Evolutionary conservation across 2,888 invertebrate species (phyloP).

Genomic region (Cyaniris semiargus): DNA sequence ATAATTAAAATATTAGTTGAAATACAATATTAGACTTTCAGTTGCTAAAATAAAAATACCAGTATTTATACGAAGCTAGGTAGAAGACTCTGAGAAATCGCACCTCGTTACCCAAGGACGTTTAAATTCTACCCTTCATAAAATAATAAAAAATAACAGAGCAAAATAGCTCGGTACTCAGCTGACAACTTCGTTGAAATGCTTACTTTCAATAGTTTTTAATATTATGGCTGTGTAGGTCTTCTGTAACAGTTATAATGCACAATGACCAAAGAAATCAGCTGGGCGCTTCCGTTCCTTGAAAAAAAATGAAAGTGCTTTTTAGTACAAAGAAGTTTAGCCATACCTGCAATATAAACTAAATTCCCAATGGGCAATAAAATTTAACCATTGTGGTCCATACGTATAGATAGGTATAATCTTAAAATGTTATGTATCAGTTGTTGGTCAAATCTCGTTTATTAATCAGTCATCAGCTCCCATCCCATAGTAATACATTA

Average conservation of each 20-base stretch:
- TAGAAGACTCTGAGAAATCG: neutral
- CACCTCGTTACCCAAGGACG: no score
- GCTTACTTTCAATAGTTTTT: constrained; percentile 7
- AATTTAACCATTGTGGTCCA: neutral
- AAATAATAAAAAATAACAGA: constrained; percentile 14
- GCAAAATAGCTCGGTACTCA: neutral
- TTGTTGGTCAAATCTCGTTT: neutral
- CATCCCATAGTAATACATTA: neutral
- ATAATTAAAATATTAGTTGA: neutral
- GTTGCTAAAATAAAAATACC: neutral
- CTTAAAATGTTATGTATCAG: neutral
- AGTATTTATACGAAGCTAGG: neutral
- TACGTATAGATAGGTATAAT: neutral
- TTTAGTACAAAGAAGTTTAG: constrained; percentile 22
- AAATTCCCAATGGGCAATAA: constrained; percentile 20
- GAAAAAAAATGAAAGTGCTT: constrained; percentile 24
- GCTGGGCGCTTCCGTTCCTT: constrained; percentile 30
- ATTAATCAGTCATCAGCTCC: neutral
- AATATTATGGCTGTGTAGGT: constrained; percentile 8
- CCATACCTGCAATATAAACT: constrained; percentile 21
- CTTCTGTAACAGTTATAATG: constrained; percentile 22
- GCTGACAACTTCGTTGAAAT: neutral
- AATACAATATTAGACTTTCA: neutral
- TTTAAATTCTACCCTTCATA: neutral
- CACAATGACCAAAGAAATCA: constrained; percentile 20